Evolutionary conservation across 1,140 invertebrate genomes (phyloP), one percentile per base, ranked within the genome.

Genomic region (Grapholita molesta): DNA sequence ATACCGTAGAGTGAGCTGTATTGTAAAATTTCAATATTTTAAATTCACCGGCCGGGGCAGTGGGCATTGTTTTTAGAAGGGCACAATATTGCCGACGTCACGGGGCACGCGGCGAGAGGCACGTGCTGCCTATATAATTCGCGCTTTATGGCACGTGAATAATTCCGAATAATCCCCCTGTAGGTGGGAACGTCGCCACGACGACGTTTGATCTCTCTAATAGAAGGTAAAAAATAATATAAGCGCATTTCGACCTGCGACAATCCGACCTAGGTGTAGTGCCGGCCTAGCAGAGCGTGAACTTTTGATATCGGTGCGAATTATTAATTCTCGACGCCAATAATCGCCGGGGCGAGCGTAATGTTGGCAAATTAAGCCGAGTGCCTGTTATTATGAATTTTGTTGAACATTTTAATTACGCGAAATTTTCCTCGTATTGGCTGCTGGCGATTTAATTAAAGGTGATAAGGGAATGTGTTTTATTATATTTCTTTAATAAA

Each of bases 251-350:
- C 78, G 84, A 91, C 88, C 85, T 89, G 88, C 71, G 87, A 90
- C 85, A 86, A 85, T 88, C 83, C 80, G 79, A 79, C 80, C 83
- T 79, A 77, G 76, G 78, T 78, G 78, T 85, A 73, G 80, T 84
- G 89, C 35, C 86, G 86, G 85, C 85, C 80, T 86, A 90, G 89
- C 89, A 86, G 85, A 90, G 88, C 88, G 87, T 91, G 79, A 91
- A 89, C 88, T 87, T 87, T 90, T 91, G 83, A 89, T 91, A 91
- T 91, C 86, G 85, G 86, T 79, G 85, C 86, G 87, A 89, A 91
- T 89, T 89, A 91, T 91, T 91, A 91, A 89, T 91, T 91, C 89
- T 84, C 85, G 84, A 79, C 84, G 84, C 81, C 86, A 85, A 89
- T 87, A 84, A 88, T 88, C 83, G 81, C 53, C 80, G 77, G 72